These are phyloP conservation scores for Pseudotriccus pelzelni DNA, from an alignment of 2,797 vertebrate genomes.

Conservation along the genomic window DNA sequence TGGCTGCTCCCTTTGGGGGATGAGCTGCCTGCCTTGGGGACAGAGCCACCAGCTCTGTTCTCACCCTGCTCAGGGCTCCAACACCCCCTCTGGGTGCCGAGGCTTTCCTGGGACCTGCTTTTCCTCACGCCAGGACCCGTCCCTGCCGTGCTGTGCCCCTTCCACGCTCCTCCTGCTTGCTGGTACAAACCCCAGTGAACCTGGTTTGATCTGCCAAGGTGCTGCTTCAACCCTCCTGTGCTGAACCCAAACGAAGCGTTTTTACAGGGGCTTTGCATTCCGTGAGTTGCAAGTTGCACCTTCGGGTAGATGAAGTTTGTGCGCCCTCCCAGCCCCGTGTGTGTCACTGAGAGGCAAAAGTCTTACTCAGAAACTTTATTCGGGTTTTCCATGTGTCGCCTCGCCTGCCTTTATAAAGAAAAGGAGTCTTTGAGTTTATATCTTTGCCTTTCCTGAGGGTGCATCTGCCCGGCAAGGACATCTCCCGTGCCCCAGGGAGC, in stretches of 20 bases:
- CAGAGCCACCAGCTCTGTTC: neutral
- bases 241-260: neutral
- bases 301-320: fast-evolving
- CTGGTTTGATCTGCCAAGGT: neutral
- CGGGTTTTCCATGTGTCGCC: fast-evolving
- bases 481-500: neutral
- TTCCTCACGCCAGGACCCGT: neutral
- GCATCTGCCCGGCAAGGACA: neutral
- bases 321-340: fast-evolving
- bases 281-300: fast-evolving
- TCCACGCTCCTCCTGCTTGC: fast-evolving
- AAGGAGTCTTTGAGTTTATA: neutral
- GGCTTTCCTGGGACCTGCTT: neutral
- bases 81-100: neutral
- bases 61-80: neutral
- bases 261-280: neutral
- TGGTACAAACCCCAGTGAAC: fast-evolving
- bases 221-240: neutral
- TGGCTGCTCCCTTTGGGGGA: neutral
- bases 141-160: fast-evolving
- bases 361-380: fast-evolving
- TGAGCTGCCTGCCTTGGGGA: neutral
- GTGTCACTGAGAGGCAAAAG: neutral
- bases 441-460: neutral
- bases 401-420: neutral